phyloP scores from a whole-genome alignment of 2,113 vertebrate species.

The Zingel zingel region DNA sequence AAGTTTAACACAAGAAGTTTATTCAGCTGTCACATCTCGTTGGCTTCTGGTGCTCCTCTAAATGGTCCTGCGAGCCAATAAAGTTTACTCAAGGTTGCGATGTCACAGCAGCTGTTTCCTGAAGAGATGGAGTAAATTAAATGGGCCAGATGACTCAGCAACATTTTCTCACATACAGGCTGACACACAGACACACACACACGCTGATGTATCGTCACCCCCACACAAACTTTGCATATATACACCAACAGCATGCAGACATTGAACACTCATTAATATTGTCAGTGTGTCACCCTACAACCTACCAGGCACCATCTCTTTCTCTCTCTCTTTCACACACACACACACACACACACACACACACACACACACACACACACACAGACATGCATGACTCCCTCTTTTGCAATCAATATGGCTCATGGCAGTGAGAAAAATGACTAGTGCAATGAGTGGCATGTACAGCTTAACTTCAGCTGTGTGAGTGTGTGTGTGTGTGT shows the following conservation, averaged over 20 bases:
- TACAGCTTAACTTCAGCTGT: constrained; percentile 63
- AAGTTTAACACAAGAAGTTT: constrained; percentile 32
- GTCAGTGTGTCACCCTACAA: constrained; percentile 25
- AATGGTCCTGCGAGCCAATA: constrained; percentile 54
- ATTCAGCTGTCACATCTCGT: constrained; percentile 54
- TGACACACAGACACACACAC: background rate
- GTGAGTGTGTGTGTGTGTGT: constrained; percentile 54
- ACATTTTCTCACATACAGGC: constrained; percentile 16
- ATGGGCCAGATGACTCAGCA: constrained; percentile 68
- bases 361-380: background rate
- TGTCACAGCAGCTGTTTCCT: constrained; percentile 70
- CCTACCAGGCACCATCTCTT: constrained; percentile 4
- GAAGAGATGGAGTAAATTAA: constrained; percentile 65
- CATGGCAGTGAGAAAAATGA: constrained; percentile 67
- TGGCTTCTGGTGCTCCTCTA: constrained; percentile 39
- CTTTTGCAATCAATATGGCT: constrained; percentile 47
- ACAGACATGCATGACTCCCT: background rate
- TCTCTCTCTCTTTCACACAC: background rate
- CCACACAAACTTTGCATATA: constrained; percentile 19
- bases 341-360: background rate
- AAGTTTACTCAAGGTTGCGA: constrained; percentile 70
- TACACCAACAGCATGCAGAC: constrained; percentile 2
- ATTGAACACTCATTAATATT: constrained; percentile 33
- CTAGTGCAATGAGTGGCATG: constrained; percentile 63
- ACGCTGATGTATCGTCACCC: constrained; percentile 18